Evolutionary conservation across 1,140 invertebrate species (phyloP).

Genomic region (Aleiodes sp.): DNA sequence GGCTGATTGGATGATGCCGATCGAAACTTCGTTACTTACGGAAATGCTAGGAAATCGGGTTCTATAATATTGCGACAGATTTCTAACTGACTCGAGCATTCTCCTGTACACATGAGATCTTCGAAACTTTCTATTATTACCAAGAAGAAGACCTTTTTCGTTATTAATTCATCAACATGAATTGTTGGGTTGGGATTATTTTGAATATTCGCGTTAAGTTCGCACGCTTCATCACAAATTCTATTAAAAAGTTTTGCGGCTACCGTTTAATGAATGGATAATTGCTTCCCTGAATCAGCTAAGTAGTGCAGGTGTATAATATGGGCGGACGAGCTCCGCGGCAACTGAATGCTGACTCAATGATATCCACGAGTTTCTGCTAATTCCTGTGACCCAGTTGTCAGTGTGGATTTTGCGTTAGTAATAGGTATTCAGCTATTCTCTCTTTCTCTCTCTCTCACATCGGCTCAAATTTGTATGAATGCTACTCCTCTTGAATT

Average conservation of each 20-base stretch:
- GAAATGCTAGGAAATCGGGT: constrained; percentile 41
- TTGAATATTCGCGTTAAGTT: too few species aligned
- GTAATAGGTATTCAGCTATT: constrained; percentile 16
- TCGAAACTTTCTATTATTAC: too few species aligned
- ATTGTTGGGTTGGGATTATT: too few species aligned
- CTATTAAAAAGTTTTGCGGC: too few species aligned
- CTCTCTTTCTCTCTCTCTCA: neutral
- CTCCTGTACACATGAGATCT: too few species aligned
- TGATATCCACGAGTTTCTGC: neutral
- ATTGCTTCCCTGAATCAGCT: neutral
- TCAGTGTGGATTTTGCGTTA: neutral
- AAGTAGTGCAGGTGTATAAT: neutral
- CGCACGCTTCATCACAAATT: too few species aligned
- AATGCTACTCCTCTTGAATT: constrained; percentile 9
- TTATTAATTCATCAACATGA: too few species aligned
- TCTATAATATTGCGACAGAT: constrained; percentile 14
- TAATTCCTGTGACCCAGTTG: constrained; percentile 29
- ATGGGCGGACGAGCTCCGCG: neutral
- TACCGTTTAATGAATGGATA: neutral
- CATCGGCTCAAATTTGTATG: too few species aligned
- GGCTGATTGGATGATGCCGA: constrained; percentile 34
- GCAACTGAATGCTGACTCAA: constrained; percentile 26
- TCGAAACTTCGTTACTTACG: constrained; percentile 45
- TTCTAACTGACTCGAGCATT: too few species aligned
- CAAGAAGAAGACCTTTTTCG: too few species aligned